A percentile compares a stretch with the other conserved stretches of the same genome.
Conservation (phyloP, 2,797 vertebrate species). For the Notolabrus celidotus region DNA sequence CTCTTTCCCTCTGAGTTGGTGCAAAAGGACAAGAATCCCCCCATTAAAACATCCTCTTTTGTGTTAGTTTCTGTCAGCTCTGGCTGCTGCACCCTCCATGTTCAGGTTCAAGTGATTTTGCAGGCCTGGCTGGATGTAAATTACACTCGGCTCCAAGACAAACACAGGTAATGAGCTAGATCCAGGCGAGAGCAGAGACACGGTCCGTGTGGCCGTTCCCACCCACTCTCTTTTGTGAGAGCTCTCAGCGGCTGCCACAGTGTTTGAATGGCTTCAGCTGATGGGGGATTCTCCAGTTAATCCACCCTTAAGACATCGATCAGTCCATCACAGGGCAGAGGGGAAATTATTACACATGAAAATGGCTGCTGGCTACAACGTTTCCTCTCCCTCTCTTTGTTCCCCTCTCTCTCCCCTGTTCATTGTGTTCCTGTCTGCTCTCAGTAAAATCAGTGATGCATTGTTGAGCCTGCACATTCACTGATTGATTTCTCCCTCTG, state of each 20-base stretch:
- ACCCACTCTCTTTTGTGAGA: conserved; percentile 52
- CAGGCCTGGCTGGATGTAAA: conserved; percentile 71
- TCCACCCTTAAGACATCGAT: conserved; percentile 65
- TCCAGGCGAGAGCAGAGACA: conserved; percentile 61
- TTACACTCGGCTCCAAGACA: conserved; percentile 71
- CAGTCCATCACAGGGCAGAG: conserved; percentile 52
- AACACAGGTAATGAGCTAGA: conserved; percentile 76
- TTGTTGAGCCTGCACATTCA: conserved; percentile 68
- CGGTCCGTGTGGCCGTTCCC: conserved; percentile 36
- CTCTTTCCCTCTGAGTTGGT: conserved; percentile 23
- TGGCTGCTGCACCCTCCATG: conserved; percentile 50
- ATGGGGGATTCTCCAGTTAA: conserved; percentile 60
- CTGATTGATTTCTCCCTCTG: conserved; percentile 76
- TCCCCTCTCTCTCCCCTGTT: conserved; percentile 41
- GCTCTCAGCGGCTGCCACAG: conserved; percentile 45
- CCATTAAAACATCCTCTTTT: conserved; percentile 62
- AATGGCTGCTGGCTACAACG: conserved; percentile 47
- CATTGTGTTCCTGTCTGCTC: conserved; percentile 41
- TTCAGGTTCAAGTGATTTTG: conserved; percentile 75
- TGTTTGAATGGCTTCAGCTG: conserved; percentile 55
- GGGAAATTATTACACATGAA: conserved; percentile 65
- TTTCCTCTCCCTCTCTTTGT: conserved; percentile 35
- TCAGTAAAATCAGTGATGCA: conserved; percentile 70
- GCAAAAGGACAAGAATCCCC: conserved; percentile 44
- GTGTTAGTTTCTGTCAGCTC: conserved; percentile 60